Evolutionary conservation across 2,113 vertebrate species (phyloP).

Genomic region (Apeltes quadracus): DNA sequence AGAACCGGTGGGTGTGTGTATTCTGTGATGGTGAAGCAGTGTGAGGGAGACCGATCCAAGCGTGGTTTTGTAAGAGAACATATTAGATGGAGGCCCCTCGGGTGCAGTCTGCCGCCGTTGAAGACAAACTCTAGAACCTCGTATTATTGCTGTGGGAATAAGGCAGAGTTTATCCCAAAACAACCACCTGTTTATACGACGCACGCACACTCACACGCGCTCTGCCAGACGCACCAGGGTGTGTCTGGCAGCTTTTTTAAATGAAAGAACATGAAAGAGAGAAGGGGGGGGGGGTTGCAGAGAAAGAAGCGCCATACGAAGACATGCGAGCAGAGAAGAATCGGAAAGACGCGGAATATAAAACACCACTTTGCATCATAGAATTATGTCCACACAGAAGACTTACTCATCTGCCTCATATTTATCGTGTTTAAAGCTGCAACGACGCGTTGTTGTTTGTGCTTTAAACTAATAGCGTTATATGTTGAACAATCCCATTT

Average conservation of each 20-base stretch:
- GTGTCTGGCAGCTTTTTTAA: constrained; percentile 59
- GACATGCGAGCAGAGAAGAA: not conserved
- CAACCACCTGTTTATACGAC: constrained; percentile 41
- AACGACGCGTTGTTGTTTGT: not conserved
- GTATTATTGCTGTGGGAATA: constrained; percentile 56
- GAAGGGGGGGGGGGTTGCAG: not conserved
- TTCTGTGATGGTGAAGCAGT: constrained; percentile 19
- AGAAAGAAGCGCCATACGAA: constrained; percentile 33
- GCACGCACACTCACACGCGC: not conserved
- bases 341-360: constrained; percentile 15
- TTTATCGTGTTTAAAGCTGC: not conserved
- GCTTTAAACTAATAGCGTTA: not conserved
- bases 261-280: constrained; percentile 60
- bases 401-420: not conserved
- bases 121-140: constrained; percentile 45
- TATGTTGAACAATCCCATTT: not conserved
- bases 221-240: no score
- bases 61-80: constrained; percentile 50
- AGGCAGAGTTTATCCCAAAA: constrained; percentile 50
- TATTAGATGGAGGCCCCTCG: constrained; percentile 46
- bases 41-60: constrained; percentile 42
- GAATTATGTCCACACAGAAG: not conserved
- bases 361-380: constrained; percentile 2
- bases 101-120: constrained; percentile 37
- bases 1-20: constrained; percentile 5